A percentile compares a stretch with the other conserved stretches of the same genome.
Conservation (phyloP, 2,113 vertebrate genomes). For the Sander vitreus region DNA sequence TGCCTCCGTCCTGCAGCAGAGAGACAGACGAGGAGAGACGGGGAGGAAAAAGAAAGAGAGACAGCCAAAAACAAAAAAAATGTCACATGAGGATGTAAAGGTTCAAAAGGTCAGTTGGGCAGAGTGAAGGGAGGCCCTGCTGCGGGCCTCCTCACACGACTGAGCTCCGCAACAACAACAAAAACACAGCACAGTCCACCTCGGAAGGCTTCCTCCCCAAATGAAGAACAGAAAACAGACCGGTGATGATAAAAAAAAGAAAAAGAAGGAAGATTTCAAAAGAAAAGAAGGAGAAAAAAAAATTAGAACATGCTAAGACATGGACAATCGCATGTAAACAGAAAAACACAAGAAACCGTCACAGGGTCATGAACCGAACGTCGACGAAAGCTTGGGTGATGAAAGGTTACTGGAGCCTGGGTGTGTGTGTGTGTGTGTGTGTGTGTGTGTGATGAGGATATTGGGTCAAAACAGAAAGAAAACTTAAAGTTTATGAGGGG, state of each 20-base stretch:
- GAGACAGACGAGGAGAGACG: constrained; percentile 11
- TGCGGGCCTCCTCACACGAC: constrained; percentile 31
- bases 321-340: constrained; percentile 48
- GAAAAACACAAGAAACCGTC: constrained; percentile 57
- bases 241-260: constrained; percentile 22
- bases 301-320: constrained; percentile 72
- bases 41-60: not conserved
- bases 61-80: not conserved
- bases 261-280: constrained; percentile 1
- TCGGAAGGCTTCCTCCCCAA: constrained; percentile 65
- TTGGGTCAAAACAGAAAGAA: constrained; percentile 28
- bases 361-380: constrained; percentile 53
- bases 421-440: constrained; percentile 19
- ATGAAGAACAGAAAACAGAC: constrained; percentile 64
- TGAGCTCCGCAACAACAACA: constrained; percentile 34
- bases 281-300: constrained; percentile 54
- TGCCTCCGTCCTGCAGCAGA: constrained; percentile 91
- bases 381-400: constrained; percentile 49
- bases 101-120: constrained; percentile 34
- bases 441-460: constrained; percentile 1
- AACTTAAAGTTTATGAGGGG: constrained; percentile 45
- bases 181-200: constrained; percentile 64
- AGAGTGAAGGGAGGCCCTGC: constrained; percentile 34
- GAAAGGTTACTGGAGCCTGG: constrained; percentile 26
- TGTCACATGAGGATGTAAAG: constrained; percentile 10